A percentile compares a stretch with the other conserved stretches of the same genome.
These are phyloP conservation scores for Crax fasciolata DNA, from an alignment of 2,797 vertebrate species.

Conservation along the genomic window DNA sequence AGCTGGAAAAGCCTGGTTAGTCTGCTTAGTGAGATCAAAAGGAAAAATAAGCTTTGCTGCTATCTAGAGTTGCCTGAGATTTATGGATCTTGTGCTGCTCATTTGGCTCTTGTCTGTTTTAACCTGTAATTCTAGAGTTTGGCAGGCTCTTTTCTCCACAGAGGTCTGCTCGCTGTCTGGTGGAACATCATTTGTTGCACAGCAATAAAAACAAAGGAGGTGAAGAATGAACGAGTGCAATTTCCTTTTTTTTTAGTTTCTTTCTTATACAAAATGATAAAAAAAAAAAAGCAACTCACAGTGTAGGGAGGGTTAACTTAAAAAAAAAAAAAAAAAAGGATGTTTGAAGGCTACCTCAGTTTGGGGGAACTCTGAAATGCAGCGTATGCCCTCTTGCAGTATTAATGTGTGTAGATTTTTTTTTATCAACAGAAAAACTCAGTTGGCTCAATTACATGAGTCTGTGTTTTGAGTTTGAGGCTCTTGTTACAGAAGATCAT, in stretches of 20 bases:
- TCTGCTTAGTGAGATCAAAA: conserved; percentile 62
- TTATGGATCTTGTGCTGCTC: conserved; percentile 64
- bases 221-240: not conserved
- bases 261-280: not conserved
- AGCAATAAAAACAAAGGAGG: not conserved
- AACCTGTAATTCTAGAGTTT: conserved; percentile 45
- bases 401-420: too few species aligned
- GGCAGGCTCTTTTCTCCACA: not conserved
- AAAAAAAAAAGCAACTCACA: not conserved
- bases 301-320: not conserved
- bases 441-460: accelerated
- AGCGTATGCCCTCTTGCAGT: not conserved
- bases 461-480: not conserved
- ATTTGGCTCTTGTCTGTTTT: conserved; percentile 1
- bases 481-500: not conserved
- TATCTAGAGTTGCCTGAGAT: conserved; percentile 57
- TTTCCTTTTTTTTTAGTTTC: not conserved
- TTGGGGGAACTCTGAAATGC: not conserved
- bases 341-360: not conserved
- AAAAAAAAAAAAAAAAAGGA: not conserved
- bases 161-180: conserved; percentile 27
- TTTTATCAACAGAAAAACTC: not conserved
- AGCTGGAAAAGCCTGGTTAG: conserved; percentile 31
- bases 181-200: not conserved
- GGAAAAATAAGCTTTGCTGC: conserved; percentile 25